Evolutionary conservation across 2,113 vertebrate species (phyloP).

Genomic region (Prinia subflava): DNA sequence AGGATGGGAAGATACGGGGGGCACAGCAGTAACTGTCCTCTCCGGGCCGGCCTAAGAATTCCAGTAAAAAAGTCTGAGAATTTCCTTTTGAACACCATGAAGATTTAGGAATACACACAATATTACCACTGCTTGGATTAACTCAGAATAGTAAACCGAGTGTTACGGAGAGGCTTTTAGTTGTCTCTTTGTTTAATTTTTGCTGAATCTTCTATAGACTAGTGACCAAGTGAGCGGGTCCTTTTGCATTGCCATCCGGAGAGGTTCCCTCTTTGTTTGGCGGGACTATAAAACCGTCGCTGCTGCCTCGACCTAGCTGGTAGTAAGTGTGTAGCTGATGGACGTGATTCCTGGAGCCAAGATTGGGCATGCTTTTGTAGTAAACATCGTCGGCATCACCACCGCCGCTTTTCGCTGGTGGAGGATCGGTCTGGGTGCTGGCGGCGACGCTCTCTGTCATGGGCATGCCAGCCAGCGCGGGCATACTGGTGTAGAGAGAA

Average conservation of each 20-base stretch:
- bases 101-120: conserved; percentile 81
- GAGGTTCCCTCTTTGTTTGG: conserved; percentile 88
- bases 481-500: conserved; percentile 97
- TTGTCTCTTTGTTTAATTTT: conserved; percentile 36
- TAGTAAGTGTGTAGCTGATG: conserved; percentile 96
- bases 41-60: conserved; percentile 75
- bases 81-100: conserved; percentile 69
- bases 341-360: conserved; percentile 90
- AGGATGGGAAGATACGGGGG: background rate
- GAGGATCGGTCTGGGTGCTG: conserved; percentile 84
- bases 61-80: conserved; percentile 73
- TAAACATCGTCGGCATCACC: conserved; percentile 89
- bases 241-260: conserved; percentile 80
- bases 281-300: conserved; percentile 92
- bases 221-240: conserved; percentile 93
- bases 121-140: conserved; percentile 82
- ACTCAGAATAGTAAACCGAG: conserved; percentile 75
- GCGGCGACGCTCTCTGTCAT: conserved; percentile 70
- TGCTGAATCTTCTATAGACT: conserved; percentile 87
- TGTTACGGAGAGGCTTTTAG: conserved; percentile 24
- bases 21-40: conserved; percentile 69
- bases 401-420: conserved; percentile 77
- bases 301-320: conserved; percentile 95
- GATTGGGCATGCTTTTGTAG: conserved; percentile 99
- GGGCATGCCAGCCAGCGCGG: conserved; percentile 82